Conservation (phyloP, 2,888 invertebrate genomes). For the Sinopyrophorus schimmeli region DNA sequence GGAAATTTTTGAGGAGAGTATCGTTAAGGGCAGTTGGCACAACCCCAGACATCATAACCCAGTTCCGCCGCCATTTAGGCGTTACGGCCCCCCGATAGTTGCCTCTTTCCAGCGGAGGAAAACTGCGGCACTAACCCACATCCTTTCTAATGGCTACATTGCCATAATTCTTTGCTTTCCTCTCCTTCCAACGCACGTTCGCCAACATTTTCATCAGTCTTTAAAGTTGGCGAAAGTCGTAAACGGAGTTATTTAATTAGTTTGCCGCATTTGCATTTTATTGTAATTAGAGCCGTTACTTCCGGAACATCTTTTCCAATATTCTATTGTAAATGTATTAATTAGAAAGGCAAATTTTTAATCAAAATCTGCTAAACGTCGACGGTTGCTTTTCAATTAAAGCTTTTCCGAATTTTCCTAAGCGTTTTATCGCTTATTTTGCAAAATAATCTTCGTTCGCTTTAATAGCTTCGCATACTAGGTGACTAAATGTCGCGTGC, state of each 20-base stretch:
- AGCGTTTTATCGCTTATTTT: too few species aligned
- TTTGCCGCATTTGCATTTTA: constrained; percentile 30
- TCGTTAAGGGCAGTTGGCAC: constrained; percentile 40
- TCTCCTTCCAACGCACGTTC: constrained; percentile 28
- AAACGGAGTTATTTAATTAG: constrained; percentile 28
- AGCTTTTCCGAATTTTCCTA: too few species aligned
- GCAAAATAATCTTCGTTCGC: too few species aligned
- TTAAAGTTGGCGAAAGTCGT: constrained; percentile 25
- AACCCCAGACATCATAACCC: constrained; percentile 41
- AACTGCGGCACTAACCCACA: constrained; percentile 30
- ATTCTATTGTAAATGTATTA: constrained; percentile 19
- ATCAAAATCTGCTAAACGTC: too few species aligned
- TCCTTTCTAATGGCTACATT: constrained; percentile 30
- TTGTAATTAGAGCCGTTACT: constrained; percentile 25
- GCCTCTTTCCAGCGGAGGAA: constrained; percentile 21
- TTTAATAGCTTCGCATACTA: too few species aligned
- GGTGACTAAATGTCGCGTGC: too few species aligned
- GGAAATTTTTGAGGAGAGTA: constrained; percentile 24
- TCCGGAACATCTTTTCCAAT: constrained; percentile 14
- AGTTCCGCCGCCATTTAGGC: constrained; percentile 35
- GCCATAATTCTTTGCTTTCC: constrained; percentile 32
- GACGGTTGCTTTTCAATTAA: too few species aligned
- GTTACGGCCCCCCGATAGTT: constrained; percentile 23
- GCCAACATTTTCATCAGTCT: constrained; percentile 29
- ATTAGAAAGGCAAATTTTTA: constrained; percentile 11